These are phyloP conservation scores for Istiophorus platypterus DNA, from an alignment of 2,113 vertebrate species.

Conservation along the genomic window DNA sequence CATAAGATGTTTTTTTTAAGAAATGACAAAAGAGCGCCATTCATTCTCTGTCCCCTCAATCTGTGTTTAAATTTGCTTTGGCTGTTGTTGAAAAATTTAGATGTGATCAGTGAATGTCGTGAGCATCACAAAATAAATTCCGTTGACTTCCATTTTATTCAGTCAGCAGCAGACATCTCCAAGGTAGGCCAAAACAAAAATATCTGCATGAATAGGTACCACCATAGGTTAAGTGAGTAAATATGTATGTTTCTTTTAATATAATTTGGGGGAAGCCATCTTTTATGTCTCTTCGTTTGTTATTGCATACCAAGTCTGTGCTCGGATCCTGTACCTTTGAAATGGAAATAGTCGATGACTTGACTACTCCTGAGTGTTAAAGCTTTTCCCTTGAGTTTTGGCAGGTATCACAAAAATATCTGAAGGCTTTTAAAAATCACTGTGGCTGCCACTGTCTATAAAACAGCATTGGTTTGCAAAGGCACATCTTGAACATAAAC, in stretches of 20 bases:
- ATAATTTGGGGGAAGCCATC: not conserved
- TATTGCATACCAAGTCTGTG: slow-evolving; percentile 13
- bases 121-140: not conserved
- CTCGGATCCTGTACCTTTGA: not conserved
- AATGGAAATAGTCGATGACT: slow-evolving; percentile 12
- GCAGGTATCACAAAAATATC: slow-evolving; percentile 43
- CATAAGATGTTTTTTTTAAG: no score
- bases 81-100: not conserved
- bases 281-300: slow-evolving; percentile 8
- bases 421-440: slow-evolving; percentile 47
- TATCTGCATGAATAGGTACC: not conserved
- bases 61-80: not conserved
- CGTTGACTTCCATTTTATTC: not conserved
- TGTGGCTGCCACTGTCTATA: slow-evolving; percentile 54
- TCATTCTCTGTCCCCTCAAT: not conserved
- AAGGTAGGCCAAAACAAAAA: not conserved
- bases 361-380: not conserved
- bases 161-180: not conserved
- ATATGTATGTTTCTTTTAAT: no score
- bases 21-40: no score
- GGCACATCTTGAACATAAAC: slow-evolving; percentile 68
- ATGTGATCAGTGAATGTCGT: not conserved
- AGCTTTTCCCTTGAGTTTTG: slow-evolving; percentile 5
- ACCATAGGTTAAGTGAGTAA: not conserved
- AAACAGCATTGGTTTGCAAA: slow-evolving; percentile 43